Conservation (phyloP, 2,888 invertebrate species). For the Atethmia centrago region DNA sequence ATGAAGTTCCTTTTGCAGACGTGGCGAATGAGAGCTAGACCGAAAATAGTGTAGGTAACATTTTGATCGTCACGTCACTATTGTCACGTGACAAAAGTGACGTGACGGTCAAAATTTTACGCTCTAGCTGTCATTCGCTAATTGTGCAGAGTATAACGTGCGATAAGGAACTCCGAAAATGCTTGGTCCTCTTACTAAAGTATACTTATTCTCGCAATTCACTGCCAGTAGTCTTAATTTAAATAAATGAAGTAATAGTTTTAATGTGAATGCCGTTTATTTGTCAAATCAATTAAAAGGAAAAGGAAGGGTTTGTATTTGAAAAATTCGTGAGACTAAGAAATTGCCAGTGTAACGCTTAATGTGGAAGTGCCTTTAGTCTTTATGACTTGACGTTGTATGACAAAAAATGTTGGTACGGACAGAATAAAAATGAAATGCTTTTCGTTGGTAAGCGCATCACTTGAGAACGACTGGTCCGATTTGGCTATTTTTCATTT, state of each 20-base stretch:
- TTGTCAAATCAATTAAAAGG: neutral
- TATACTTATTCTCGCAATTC: conserved; percentile 4
- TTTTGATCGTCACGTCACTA: no score
- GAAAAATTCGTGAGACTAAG: conserved; percentile 32
- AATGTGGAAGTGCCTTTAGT: conserved; percentile 40
- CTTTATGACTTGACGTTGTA: no score
- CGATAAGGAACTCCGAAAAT: no score
- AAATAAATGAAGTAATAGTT: neutral
- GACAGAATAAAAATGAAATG: neutral
- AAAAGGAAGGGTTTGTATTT: conserved; percentile 4
- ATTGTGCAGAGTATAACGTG: no score
- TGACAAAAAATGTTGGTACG: neutral
- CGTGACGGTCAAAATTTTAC: no score
- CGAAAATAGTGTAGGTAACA: no score
- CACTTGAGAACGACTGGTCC: neutral
- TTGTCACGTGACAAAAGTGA: no score
- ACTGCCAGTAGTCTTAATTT: conserved; percentile 28
- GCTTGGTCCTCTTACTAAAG: neutral
- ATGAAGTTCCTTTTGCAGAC: no score
- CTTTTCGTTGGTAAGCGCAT: neutral
- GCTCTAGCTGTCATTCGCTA: no score
- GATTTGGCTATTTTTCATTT: neutral
- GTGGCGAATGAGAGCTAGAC: no score
- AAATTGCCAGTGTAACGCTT: conserved; percentile 27
- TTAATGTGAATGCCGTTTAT: neutral